phyloP scores from a whole-genome alignment of 2,113 vertebrate genomes.

The Donacobius atricapilla region DNA sequence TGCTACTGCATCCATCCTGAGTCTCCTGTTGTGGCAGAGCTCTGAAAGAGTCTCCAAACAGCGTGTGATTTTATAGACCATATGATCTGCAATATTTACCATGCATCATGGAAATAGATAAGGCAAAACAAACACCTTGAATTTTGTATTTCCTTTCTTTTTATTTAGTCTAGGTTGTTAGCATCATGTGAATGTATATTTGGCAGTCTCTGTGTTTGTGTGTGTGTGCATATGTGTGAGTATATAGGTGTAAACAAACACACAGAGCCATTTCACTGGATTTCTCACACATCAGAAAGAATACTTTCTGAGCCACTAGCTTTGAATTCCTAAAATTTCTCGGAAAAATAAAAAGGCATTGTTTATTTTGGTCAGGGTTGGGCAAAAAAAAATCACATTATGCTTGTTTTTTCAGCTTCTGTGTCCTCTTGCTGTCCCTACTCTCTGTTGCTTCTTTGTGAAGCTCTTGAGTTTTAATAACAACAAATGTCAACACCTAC shows the following conservation, averaged over 20 bases:
- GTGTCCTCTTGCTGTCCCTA: not conserved
- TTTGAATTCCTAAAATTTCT: not conserved
- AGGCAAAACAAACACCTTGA: conserved; percentile 64
- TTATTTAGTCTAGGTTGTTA: conserved; percentile 56
- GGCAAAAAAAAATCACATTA: not conserved
- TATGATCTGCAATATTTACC: conserved; percentile 64
- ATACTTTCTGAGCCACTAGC: not conserved
- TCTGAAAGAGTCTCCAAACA: conserved; percentile 39
- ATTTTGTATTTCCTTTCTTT: conserved; percentile 45
- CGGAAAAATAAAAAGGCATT: not conserved
- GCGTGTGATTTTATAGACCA: conserved; percentile 38
- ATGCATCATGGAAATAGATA: conserved; percentile 62
- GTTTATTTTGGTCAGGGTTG: not conserved
- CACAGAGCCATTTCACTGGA: not conserved
- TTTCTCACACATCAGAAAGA: not conserved
- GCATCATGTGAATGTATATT: conserved; percentile 12
- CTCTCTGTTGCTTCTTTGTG: not conserved
- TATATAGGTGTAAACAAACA: conserved; percentile 26
- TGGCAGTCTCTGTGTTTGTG: not conserved
- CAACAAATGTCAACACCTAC: not conserved
- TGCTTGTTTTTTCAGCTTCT: not conserved
- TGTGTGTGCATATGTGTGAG: not conserved
- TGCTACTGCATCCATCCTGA: not conserved
- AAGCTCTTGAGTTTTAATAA: not conserved
- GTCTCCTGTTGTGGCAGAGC: conserved; percentile 21